Base-by-base conservation (phyloP, 23 tunicate species). In the Phallusia fumigata region DNA sequence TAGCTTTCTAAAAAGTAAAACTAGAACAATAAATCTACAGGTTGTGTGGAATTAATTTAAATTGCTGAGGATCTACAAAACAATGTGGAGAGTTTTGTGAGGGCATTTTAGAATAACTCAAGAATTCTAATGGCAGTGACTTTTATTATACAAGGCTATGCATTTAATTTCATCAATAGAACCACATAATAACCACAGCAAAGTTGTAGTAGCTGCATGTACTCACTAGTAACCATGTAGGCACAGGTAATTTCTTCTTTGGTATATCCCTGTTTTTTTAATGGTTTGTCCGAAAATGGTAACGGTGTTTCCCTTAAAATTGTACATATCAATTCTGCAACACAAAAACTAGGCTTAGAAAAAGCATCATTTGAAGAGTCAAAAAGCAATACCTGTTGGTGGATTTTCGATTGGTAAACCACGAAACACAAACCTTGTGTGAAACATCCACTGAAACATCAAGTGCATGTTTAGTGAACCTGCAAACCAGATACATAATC, bases 221-320 rank as follows among this genome's bases (percentile, higher is more conserved):
- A 58, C 69, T 21, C 26, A 58, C 69, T 16, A 3, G 69, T 58
- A 6, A 58, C 69, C 26, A 58, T 6, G 13, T 6, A 21, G 3
- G 69, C 69, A 58, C 69, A 58, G 69, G 26, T 13, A 58, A 58
- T 58, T 58, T 58, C 69, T 58, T 58, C 69, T 58, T 58, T 58
- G 11, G 8, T 58, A 16, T 58, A 58, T 24, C 69, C 69, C 16
- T 21, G 69, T 6, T 58, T 24, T 58, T 21, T 21, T 13, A 58
- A 58, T 58, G 69, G 28, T 58, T 8, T 58, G 69, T 24, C 28
- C 28, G 3, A 1, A 21, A 24, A 24, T 58, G 26, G 69, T 24
- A 58, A 58, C 1, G 11, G 69, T 24, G 28, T 58, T 21, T 22
- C 3, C 26, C 16, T 58, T 58, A 58, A 58, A 21, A 58, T 58